phyloP scores from a whole-genome alignment of 2,797 vertebrate genomes.

The Enoplosus armatus region DNA sequence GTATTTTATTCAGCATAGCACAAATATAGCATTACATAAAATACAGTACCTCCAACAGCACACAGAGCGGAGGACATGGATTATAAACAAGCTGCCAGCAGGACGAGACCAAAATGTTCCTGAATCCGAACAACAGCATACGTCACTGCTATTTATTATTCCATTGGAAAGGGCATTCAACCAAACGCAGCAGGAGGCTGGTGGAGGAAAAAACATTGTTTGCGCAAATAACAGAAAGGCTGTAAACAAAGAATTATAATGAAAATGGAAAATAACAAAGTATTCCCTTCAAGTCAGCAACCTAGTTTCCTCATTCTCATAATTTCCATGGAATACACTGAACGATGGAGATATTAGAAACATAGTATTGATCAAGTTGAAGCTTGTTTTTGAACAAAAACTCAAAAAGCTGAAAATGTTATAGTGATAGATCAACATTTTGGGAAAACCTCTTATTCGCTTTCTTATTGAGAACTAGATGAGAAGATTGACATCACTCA shows the following conservation, averaged over 20 bases:
- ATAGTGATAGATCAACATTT: too few species aligned
- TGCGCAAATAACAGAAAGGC: not conserved
- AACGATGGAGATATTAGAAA: not conserved
- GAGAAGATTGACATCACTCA: too few species aligned
- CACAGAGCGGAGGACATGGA: not conserved
- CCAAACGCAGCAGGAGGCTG: conserved; percentile 13
- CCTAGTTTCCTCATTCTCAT: not conserved
- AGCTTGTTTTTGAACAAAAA: not conserved
- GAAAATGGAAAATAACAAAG: conserved; percentile 24
- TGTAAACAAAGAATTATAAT: conserved; percentile 42
- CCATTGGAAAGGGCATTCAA: not conserved
- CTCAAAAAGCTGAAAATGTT: not conserved
- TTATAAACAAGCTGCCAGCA: conserved; percentile 58
- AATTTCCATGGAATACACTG: conserved; percentile 4
- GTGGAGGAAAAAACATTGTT: conserved; percentile 17
- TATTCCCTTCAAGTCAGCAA: not conserved
- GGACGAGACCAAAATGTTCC: conserved; percentile 47
- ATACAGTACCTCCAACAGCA: conserved; percentile 13
- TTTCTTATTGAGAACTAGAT: too few species aligned
- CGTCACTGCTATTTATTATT: not conserved
- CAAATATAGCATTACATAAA: conserved; percentile 37
- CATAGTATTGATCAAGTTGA: not conserved
- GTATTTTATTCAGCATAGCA: conserved; percentile 26
- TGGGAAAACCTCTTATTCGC: too few species aligned
- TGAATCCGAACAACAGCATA: conserved; percentile 12